Evolutionary conservation across 1,140 invertebrate genomes (phyloP).

Genomic region (Brachionus sp.): DNA sequence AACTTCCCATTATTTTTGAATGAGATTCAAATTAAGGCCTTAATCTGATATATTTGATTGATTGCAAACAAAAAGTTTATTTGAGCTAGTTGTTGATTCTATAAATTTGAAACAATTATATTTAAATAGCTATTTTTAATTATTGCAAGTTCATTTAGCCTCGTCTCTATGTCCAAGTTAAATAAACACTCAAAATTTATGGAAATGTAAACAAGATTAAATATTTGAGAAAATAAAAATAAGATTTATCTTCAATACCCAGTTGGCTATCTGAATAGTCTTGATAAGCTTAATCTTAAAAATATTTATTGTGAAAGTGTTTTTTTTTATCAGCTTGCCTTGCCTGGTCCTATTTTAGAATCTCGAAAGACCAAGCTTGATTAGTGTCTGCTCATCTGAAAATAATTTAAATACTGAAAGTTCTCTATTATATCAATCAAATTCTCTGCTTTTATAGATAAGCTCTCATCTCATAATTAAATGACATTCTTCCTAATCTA

Average conservation of each 20-base stretch:
- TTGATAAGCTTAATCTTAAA: conserved; percentile 25
- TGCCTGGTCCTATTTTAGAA: not conserved
- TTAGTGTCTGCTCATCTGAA: not conserved
- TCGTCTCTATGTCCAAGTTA: not conserved
- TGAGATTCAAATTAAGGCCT: not conserved
- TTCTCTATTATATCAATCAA: not conserved
- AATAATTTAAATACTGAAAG: not conserved
- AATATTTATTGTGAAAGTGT: not conserved
- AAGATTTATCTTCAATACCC: not conserved
- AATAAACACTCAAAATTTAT: conserved; percentile 12
- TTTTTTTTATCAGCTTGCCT: not conserved
- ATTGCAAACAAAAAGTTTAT: not conserved
- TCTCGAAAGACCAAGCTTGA: not conserved
- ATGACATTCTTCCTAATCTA: not conserved
- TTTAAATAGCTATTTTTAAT: conserved; percentile 14
- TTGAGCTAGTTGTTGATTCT: not conserved
- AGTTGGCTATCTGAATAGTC: not conserved
- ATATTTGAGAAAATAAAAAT: not conserved
- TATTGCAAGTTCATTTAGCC: conserved; percentile 17
- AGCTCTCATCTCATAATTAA: not conserved
- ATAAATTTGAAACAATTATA: conserved; percentile 31
- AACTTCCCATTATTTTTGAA: not conserved
- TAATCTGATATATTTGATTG: conserved; percentile 8
- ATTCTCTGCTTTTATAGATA: not conserved
- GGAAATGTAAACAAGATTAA: conserved; percentile 35